These are phyloP conservation scores for Furcula furcula DNA, from an alignment of 2,888 invertebrate species.

Conservation along the genomic window DNA sequence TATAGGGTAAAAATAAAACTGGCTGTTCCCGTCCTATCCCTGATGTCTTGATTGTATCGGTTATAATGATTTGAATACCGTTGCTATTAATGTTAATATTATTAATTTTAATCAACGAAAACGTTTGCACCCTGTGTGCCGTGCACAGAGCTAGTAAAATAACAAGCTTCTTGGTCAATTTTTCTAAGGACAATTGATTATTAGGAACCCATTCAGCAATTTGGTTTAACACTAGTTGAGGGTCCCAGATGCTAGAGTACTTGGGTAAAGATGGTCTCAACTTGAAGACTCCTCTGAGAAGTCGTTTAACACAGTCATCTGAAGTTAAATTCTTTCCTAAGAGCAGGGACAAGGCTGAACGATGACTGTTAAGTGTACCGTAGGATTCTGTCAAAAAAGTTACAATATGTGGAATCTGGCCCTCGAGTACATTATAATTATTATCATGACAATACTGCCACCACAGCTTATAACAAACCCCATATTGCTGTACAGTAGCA, in stretches of 20 bases:
- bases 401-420: not conserved
- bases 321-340: not conserved
- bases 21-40: no score
- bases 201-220: conserved; percentile 3
- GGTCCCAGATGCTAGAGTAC: conserved; percentile 6
- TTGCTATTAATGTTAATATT: no score
- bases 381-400: not conserved
- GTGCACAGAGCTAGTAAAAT: conserved; percentile 3
- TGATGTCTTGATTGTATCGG: no score
- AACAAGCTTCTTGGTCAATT: conserved; percentile 3
- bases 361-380: not conserved
- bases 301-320: conserved; percentile 3
- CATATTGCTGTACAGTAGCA: conserved; percentile 5
- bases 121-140: no score
- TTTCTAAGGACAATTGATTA: not conserved
- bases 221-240: conserved; percentile 3
- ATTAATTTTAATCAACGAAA: no score
- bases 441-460: not conserved
- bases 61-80: no score
- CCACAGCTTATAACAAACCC: not conserved
- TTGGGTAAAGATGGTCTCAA: conserved; percentile 3
- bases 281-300: conserved; percentile 7
- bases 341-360: not conserved
- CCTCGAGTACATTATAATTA: not conserved
- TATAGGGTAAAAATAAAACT: no score